Evolutionary conservation across 2,113 vertebrate species (phyloP).

Genomic region (Ophiodon elongatus): DNA sequence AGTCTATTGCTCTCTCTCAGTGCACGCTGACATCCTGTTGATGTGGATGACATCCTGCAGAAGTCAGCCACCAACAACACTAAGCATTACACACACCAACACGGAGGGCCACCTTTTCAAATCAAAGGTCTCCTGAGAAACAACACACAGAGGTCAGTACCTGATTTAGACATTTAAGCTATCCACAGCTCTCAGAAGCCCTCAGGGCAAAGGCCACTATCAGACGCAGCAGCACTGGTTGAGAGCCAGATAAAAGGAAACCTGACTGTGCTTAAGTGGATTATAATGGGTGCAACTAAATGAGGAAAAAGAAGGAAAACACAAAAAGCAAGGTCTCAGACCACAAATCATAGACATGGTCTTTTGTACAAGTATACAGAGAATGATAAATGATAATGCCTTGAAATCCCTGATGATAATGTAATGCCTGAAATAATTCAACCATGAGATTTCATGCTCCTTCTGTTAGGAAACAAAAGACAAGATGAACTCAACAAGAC

Average conservation of each 20-base stretch:
- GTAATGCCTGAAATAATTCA: neutral
- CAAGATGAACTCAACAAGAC: neutral
- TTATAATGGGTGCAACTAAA: neutral
- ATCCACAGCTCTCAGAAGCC: slow-evolving; percentile 2
- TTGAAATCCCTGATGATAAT: neutral
- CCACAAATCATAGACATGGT: neutral
- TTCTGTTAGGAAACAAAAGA: neutral
- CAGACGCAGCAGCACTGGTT: neutral
- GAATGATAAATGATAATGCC: no score
- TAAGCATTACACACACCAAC: neutral
- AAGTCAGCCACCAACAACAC: neutral
- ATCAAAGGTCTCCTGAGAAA: neutral
- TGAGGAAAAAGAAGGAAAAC: neutral
- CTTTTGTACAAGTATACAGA: neutral
- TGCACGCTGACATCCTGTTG: neutral
- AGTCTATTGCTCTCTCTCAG: neutral
- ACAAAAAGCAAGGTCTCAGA: neutral
- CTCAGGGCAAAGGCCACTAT: neutral
- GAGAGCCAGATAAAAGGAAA: neutral
- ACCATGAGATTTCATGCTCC: neutral
- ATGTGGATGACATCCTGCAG: neutral
- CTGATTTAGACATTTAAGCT: neutral
- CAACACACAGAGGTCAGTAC: neutral
- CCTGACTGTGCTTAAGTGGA: neutral
- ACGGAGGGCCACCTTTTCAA: slow-evolving; percentile 3